Evolutionary conservation across 1,140 invertebrate species (phyloP).

Genomic region (Rhizoglyphus robini): DNA sequence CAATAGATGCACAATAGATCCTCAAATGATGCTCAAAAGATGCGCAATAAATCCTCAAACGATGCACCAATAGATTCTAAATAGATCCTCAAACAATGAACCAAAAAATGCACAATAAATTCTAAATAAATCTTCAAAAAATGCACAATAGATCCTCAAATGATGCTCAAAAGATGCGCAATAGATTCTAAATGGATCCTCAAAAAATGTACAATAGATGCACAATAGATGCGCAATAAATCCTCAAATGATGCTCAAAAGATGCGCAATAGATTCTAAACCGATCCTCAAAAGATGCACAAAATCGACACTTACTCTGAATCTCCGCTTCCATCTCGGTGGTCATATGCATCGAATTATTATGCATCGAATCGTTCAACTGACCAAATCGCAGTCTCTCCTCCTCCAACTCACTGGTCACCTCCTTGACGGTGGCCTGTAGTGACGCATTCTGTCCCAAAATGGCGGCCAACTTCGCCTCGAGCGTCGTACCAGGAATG

Average conservation of each 20-base stretch:
- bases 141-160: neutral
- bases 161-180: too few relatives aligned
- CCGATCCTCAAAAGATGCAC: neutral
- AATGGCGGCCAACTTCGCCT: constrained; percentile 11
- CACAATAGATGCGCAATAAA: too few relatives aligned
- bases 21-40: too few relatives aligned
- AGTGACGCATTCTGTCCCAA: neutral
- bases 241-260: too few relatives aligned
- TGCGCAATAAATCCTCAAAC: neutral
- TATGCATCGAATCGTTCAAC: constrained; percentile 19
- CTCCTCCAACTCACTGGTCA: constrained; percentile 26
- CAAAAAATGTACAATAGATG: neutral
- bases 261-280: too few relatives aligned
- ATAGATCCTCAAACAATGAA: neutral
- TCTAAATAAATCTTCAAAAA: too few relatives aligned
- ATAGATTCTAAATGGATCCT: too few relatives aligned
- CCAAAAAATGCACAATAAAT: too few relatives aligned
- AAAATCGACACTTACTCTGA: constrained; percentile 3
- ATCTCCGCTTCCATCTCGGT: constrained; percentile 9
- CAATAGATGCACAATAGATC: too few relatives aligned
- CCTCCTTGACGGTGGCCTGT: constrained; percentile 4
- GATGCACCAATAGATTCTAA: too few relatives aligned
- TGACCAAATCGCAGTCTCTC: constrained; percentile 23
- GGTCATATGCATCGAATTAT: constrained; percentile 10
- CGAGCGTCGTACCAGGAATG: constrained; percentile 15